Base-by-base conservation (phyloP, 2,113 vertebrate species). In the Mormoops blainvillei region DNA sequence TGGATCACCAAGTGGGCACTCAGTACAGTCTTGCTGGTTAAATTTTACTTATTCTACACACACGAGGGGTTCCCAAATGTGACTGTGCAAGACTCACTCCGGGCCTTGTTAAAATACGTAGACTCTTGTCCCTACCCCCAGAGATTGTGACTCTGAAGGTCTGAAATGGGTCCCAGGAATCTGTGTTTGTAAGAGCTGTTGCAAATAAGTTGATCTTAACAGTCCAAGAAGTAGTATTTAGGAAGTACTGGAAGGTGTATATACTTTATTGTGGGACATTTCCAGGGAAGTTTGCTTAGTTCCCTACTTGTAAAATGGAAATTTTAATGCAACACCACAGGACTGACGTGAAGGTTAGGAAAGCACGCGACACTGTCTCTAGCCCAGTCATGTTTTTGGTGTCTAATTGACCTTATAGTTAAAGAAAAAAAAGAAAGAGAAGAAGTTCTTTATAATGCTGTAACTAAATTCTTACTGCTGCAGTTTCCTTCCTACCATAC, bases 321-420 rank as follows among this genome's bases (percentile, higher is more conserved):
- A 65, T 48, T 28, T 54, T 94, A 54, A 87, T 52, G 52, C 7
- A 91, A 54, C 28, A 19, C 5, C 7, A 33, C 24, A 22, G 15
- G 26, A 50, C 22, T 61, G 5, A 48, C 0, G 0, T 74, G 52
- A 88, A 18, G n/a, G 19, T 67, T 48, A 70, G 5, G 18, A 89
- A 87, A 90, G 26, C 65, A 48, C 43, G 38, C 54, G 56, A 54
- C 38, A 43, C 77, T 65, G 18, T 89, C 15, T 87, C 71, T 61
- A 92, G 31, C 12, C 87, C 1, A 24, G 87, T 86, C 43, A 43
- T 91, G 36, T 61, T 94, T 94, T 78, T 93, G 54, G 67, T 96
- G 54, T 91, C 76, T 92, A 96, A 95, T 45, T 95, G 76, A 92
- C 67, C 87, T 97, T 96, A 56, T 10, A 96, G 70, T 19, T 88